A percentile compares a stretch with the other conserved stretches of the same genome.
phyloP scores from a whole-genome alignment of 2,797 vertebrate species.

The Sebastes variabilis region DNA sequence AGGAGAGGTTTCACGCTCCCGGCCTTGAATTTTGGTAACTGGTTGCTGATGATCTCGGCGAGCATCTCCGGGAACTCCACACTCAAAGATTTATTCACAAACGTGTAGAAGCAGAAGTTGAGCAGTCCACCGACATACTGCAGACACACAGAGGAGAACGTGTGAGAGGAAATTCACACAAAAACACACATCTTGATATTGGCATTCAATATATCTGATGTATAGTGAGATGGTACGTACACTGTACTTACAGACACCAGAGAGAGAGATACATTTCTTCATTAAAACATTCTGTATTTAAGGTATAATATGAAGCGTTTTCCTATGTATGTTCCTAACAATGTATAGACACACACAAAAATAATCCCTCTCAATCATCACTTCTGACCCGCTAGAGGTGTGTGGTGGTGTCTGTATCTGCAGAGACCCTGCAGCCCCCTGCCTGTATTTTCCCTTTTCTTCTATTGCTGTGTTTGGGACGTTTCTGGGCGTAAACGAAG shows the following conservation, averaged over 20 bases:
- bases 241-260: too few species aligned
- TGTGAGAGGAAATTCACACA: neutral
- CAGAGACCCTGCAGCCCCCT: too few species aligned
- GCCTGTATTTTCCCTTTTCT: too few species aligned
- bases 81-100: constrained; percentile 95
- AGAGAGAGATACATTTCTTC: neutral
- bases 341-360: too few species aligned
- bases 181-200: neutral
- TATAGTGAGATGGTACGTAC: neutral
- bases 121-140: constrained; percentile 96
- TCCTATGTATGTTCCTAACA: too few species aligned
- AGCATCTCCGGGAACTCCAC: constrained; percentile 99
- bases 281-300: neutral
- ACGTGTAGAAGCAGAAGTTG: constrained; percentile 98
- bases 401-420: too few species aligned
- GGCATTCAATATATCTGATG: neutral
- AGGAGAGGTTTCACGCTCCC: constrained; percentile 97
- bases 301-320: too few species aligned
- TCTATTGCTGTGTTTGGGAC: too few species aligned
- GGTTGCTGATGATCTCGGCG: constrained; percentile 99
- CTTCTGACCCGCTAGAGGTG: too few species aligned
- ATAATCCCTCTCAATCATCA: too few species aligned
- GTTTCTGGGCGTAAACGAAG: too few species aligned
- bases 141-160: neutral
- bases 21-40: constrained; percentile 99